phyloP scores from a whole-genome alignment of 2,888 invertebrate genomes.

The Prosopocoilus inquinatus region DNA sequence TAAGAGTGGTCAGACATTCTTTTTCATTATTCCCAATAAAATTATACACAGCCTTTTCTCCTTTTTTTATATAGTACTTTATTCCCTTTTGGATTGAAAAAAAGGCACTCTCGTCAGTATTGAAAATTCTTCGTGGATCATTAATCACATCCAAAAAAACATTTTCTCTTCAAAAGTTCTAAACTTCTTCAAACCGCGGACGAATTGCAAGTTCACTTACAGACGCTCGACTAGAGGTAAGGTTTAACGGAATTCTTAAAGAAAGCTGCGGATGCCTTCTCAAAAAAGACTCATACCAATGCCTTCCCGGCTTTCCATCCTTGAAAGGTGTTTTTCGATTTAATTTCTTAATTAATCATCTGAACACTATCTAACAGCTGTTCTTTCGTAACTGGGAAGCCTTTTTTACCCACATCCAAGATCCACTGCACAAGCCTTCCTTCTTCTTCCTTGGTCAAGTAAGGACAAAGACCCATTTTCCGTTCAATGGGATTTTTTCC shows the following conservation, averaged over 20 bases:
- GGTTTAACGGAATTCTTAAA: neutral
- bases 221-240: neutral
- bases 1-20: constrained; percentile 34
- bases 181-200: constrained; percentile 37
- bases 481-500: constrained; percentile 7
- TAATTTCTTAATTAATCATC: neutral
- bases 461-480: constrained; percentile 10
- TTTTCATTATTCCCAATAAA: constrained; percentile 34
- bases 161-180: constrained; percentile 31
- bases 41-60: constrained; percentile 34
- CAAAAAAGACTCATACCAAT: neutral
- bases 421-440: neutral
- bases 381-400: neutral
- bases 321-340: neutral
- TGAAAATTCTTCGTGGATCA: constrained; percentile 38
- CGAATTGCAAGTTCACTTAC: neutral
- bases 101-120: constrained; percentile 45
- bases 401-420: neutral
- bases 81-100: constrained; percentile 40
- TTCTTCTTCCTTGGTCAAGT: constrained; percentile 5
- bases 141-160: too few relatives aligned
- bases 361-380: neutral
- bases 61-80: constrained; percentile 38
- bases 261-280: neutral
- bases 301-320: neutral